A percentile compares a stretch with the other conserved stretches of the same genome.
These are phyloP conservation scores for Tromatobia lineatoria DNA, from an alignment of 2,888 invertebrate genomes.

Conservation along the genomic window DNA sequence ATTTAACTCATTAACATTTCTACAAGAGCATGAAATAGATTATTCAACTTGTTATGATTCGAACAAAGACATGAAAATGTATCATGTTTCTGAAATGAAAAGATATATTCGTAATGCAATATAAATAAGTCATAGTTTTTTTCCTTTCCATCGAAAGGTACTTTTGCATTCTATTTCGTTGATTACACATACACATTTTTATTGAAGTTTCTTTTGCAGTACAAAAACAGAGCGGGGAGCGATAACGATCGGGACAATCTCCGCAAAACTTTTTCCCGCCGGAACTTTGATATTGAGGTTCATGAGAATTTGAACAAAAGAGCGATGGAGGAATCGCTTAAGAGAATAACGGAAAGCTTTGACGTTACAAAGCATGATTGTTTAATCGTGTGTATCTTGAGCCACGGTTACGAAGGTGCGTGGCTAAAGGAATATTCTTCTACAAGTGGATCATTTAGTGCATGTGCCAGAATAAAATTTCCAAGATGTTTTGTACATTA, in stretches of 20 bases:
- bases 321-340: conserved; percentile 75
- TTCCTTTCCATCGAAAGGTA: neutral
- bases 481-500: too few species aligned
- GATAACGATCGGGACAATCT: conserved; percentile 81
- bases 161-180: neutral
- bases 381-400: conserved; percentile 85
- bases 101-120: neutral
- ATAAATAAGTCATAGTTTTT: neutral
- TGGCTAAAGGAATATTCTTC: neutral
- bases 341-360: conserved; percentile 74
- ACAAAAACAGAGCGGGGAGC: conserved; percentile 83
- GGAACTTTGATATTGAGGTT: conserved; percentile 81
- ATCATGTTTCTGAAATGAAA: neutral
- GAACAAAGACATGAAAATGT: neutral
- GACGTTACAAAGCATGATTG: conserved; percentile 80
- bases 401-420: conserved; percentile 83
- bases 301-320: conserved; percentile 78
- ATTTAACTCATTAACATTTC: neutral
- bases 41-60: too few species aligned
- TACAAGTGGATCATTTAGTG: neutral
- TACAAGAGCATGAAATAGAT: too few species aligned
- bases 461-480: too few species aligned
- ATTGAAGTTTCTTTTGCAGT: conserved; percentile 73
- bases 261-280: conserved; percentile 80
- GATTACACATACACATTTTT: conserved; percentile 64